phyloP scores from a whole-genome alignment of 2,113 vertebrate genomes.

The Equus przewalskii region DNA sequence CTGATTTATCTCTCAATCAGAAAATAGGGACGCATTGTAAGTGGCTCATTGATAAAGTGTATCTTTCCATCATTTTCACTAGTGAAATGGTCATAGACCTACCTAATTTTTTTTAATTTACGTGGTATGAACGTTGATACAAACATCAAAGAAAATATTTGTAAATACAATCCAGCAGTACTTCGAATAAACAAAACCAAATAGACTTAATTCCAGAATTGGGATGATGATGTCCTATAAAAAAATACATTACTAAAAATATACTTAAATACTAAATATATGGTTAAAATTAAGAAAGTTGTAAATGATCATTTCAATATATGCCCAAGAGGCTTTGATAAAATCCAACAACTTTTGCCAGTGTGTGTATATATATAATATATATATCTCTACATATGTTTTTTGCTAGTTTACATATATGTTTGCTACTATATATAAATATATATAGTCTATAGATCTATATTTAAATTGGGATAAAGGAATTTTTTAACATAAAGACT shows the following conservation, averaged over 20 bases:
- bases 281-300: slow-evolving; percentile 36
- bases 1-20: neutral
- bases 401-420: neutral
- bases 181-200: neutral
- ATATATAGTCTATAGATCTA: neutral
- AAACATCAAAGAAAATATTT: slow-evolving; percentile 22
- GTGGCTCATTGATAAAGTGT: neutral
- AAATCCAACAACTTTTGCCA: slow-evolving; percentile 33
- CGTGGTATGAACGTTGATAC: neutral
- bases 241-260: neutral
- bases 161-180: neutral
- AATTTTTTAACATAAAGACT: neutral
- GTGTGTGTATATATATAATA: neutral
- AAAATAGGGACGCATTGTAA: neutral
- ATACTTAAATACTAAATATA: neutral
- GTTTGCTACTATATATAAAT: neutral
- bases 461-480: neutral
- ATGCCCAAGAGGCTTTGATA: neutral
- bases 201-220: slow-evolving; percentile 38
- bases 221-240: neutral
- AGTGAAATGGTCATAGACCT: slow-evolving; percentile 24
- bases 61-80: slow-evolving; percentile 27
- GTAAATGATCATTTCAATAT: neutral
- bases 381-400: neutral
- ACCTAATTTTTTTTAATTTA: slow-evolving; percentile 3